phyloP scores from a whole-genome alignment of 2,113 vertebrate species.

The Amazona guildingii region DNA sequence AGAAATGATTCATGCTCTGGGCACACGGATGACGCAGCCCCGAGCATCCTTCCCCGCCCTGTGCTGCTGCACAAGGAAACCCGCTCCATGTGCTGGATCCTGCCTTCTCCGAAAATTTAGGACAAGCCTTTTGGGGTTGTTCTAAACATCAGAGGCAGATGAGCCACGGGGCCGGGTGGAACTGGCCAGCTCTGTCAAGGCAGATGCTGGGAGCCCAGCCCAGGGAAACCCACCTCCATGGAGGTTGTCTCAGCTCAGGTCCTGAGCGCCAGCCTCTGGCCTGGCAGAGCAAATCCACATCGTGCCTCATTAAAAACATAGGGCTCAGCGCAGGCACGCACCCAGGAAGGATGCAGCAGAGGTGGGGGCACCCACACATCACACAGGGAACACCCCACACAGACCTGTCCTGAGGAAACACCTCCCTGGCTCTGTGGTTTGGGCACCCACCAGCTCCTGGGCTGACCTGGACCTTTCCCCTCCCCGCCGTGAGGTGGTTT shows the following conservation, averaged over 20 bases:
- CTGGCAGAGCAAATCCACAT: background rate
- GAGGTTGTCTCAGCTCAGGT: background rate
- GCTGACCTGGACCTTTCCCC: background rate
- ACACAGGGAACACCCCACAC: background rate
- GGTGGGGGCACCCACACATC: background rate
- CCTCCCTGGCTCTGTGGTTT: background rate
- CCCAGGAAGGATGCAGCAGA: fast-evolving
- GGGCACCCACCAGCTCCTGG: background rate
- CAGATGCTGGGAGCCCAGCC: background rate
- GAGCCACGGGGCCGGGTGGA: background rate
- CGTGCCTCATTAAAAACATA: background rate
- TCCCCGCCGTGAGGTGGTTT: fast-evolving
- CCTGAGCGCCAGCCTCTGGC: background rate
- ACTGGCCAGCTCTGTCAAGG: background rate
- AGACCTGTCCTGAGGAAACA: background rate
- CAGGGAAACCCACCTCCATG: fast-evolving
- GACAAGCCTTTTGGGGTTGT: background rate
- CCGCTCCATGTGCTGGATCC: background rate
- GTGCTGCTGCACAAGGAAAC: background rate
- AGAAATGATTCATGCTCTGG: fast-evolving
- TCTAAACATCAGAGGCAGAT: background rate
- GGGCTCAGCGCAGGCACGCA: background rate
- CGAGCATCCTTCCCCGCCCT: background rate
- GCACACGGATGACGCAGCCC: fast-evolving
- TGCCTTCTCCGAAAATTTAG: background rate